A percentile compares a stretch with the other conserved stretches of the same genome.
Conservation (phyloP, 2,113 vertebrate species). For the Crypturellus undulatus region DNA sequence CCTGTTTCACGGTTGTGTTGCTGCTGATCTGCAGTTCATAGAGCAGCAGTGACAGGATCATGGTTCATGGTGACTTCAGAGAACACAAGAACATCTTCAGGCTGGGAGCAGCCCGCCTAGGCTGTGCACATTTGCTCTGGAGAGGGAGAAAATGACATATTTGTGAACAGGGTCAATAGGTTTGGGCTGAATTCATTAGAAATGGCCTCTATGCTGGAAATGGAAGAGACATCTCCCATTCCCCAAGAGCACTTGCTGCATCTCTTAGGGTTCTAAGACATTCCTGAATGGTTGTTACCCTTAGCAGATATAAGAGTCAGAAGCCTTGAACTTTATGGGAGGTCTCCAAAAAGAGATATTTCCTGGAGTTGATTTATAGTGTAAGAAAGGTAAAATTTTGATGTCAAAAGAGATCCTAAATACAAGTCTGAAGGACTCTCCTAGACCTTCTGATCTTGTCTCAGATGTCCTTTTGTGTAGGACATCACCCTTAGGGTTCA, state of each 20-base stretch:
- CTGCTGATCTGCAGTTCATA: too few relatives aligned
- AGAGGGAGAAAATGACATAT: neutral
- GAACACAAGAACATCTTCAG: neutral
- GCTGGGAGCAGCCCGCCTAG: neutral
- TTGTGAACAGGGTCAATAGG: neutral
- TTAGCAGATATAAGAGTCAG: too few relatives aligned
- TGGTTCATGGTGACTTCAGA: neutral
- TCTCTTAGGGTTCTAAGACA: neutral
- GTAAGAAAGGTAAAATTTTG: too few relatives aligned
- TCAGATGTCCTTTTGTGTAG: neutral
- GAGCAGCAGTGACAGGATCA: neutral
- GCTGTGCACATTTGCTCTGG: fast-evolving
- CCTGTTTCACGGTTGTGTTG: too few relatives aligned
- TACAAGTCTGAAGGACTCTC: neutral
- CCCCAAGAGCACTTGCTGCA: neutral
- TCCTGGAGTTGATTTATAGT: too few relatives aligned
- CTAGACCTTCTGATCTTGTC: fast-evolving
- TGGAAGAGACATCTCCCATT: neutral
- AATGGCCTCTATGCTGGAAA: too few relatives aligned
- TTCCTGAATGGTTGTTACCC: neutral
- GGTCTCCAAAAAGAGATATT: too few relatives aligned
- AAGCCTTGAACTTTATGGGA: too few relatives aligned
- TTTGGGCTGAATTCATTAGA: neutral
- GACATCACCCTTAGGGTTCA: neutral
- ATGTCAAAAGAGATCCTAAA: neutral